A percentile compares a stretch with the other conserved stretches of the same genome.
Evolutionary conservation across 1,140 invertebrate species (phyloP).

Genomic region (Steinernema feltiae): DNA sequence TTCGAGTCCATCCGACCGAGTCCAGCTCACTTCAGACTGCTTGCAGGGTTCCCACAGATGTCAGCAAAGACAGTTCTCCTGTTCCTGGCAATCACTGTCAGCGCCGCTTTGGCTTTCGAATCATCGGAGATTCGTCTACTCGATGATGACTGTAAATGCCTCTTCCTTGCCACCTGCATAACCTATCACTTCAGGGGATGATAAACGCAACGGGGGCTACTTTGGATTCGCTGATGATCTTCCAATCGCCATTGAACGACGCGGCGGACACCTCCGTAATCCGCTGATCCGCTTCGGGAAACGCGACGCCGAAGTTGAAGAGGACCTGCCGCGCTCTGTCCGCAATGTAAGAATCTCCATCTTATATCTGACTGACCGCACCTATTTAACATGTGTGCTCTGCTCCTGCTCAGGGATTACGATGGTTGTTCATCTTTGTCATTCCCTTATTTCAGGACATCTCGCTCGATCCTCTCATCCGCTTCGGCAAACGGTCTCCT

Average conservation of each 20-base stretch:
- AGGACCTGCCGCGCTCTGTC: background rate
- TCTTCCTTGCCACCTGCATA: too few species aligned
- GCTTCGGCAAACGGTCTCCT: constrained; percentile 13
- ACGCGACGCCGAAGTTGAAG: constrained; percentile 20
- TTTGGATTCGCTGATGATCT: background rate
- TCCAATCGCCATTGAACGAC: background rate
- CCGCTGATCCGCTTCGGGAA: constrained; percentile 43
- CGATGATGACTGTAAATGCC: background rate
- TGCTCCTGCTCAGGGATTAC: too few species aligned
- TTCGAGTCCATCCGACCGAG: too few species aligned
- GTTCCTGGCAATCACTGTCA: background rate
- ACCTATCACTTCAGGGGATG: background rate
- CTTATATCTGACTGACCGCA: too few species aligned
- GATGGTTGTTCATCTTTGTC: too few species aligned
- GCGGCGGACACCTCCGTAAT: background rate
- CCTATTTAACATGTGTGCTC: too few species aligned
- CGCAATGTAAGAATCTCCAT: background rate
- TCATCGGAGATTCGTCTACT: constrained; percentile 1
- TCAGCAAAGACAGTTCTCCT: background rate
- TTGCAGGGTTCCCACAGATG: background rate
- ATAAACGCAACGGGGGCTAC: background rate
- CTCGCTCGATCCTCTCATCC: constrained; percentile 1
- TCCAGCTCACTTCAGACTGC: background rate
- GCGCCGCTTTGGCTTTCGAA: background rate
- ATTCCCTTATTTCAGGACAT: background rate